A percentile compares a stretch with the other conserved stretches of the same genome.
These are phyloP conservation scores for Melanotaenia nigrans DNA, from an alignment of 2,797 vertebrate genomes.

Conservation along the genomic window DNA sequence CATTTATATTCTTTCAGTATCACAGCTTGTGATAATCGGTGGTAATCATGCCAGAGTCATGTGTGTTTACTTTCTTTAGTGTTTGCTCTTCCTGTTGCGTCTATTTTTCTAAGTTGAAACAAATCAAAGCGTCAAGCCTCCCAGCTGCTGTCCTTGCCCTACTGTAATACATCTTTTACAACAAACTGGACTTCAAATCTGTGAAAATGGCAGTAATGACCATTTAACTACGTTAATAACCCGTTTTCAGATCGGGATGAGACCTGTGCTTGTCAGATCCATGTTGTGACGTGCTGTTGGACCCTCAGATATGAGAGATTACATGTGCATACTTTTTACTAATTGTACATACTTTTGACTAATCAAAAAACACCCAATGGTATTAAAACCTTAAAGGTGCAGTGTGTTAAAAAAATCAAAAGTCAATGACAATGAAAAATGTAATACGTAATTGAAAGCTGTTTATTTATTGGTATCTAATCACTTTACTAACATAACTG, in stretches of 20 bases:
- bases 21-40: slow-evolving; percentile 28
- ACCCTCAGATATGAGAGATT: not conserved
- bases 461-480: not conserved
- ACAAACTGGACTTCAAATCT: slow-evolving; percentile 3
- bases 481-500: not conserved
- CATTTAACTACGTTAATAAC: slow-evolving; percentile 8
- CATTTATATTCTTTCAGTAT: not conserved
- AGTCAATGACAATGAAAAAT: not conserved
- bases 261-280: slow-evolving; percentile 2
- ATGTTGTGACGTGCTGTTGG: not conserved
- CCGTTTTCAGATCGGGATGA: slow-evolving; percentile 9
- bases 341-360: slow-evolving; percentile 9
- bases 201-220: not conserved
- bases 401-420: not conserved
- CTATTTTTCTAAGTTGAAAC: slow-evolving; percentile 40
- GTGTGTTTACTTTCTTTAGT: slow-evolving; percentile 32
- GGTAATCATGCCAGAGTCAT: not conserved
- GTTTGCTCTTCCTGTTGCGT: slow-evolving; percentile 33
- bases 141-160: slow-evolving; percentile 30
- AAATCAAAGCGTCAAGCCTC: slow-evolving; percentile 34
- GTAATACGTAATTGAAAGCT: too few species aligned
- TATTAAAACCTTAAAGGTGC: slow-evolving; percentile 36
- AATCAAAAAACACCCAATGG: slow-evolving; percentile 19
- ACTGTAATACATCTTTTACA: slow-evolving; percentile 17
- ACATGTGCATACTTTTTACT: not conserved